Evolutionary conservation across 1,140 invertebrate genomes (phyloP), one percentile per base, ranked within the genome.

Genomic region (Bombus sibiricus): DNA sequence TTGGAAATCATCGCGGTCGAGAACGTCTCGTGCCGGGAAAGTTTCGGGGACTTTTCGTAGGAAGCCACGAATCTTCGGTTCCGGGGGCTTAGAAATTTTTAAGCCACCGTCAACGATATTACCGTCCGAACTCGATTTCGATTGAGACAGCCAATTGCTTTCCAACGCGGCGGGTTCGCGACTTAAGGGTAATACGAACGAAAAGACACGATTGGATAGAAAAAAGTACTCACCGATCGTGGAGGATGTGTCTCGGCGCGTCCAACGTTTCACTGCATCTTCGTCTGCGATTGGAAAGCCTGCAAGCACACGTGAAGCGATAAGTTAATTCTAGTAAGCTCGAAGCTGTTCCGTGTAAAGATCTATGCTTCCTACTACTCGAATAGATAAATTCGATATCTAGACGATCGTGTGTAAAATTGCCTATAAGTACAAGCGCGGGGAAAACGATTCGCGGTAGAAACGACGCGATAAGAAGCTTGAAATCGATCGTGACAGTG

Each of bases 1-100:
- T 59, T 39, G 43, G 25, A 84, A 90, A 89, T 89, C 75, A 77
- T 80, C 84, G 84, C 75, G 32, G 74, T 68, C 64, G 43, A 66
- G 39, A 22, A 68, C 47, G 12, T 10, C 47, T 53, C 47, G 22
- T 8, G 39, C 39, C 69, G 12, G 64, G 69, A 66, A 80, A 86
- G 47, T 86, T 73, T 64, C 62, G 43, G 34, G 25, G 83, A 89
- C 82, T 89, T 89, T 76, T 79, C 18, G 32, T 39, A 69, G 39
- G 73, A 81, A 74, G 43, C 66, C 41, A 41, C 37, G 79, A 66
- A 89, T 75, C 77, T 73, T 77, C 66, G 82, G 57, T 76, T 81
- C 34, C 32, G 1, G 25, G 9, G 28, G 28, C 15, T 69, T 62
- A n/a, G 62, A 72, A 39, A 80, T 86, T 89, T 80, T 82, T 72